Evolutionary conservation across 1,140 invertebrate species (phyloP), one percentile per base, ranked within the genome.

Genomic region (Odontomachus brunneus): DNA sequence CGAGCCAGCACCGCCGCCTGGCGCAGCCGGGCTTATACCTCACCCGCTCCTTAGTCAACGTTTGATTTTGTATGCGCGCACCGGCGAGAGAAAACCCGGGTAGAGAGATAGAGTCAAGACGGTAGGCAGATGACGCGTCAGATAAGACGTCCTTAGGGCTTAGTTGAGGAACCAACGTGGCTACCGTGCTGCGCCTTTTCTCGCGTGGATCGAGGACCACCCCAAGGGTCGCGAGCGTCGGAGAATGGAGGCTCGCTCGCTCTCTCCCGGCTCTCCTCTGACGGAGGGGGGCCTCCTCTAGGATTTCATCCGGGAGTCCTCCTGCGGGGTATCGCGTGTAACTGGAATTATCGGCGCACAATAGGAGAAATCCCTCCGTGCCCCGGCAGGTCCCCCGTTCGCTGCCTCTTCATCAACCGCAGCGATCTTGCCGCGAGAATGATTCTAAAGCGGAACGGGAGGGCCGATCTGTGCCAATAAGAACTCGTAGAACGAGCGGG

Each of bases 301-400:
- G 90, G 88, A 91, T 91, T 91, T 91, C 91, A 91, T 81, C 65
- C 62, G 82, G 67, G 33, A 71, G 76, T 51, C 59, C 60, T 76
- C 75, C 33, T 33, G 2, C 62, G 60, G 71, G 81, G 67, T 90
- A 91, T 90, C 89, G 82, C 88, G 83, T 86, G 90, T 86, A 88
- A 89, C 87, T 87, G 89, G 91, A 92, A 91, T 92, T 90, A 92
- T 92, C 89, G 86, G 76, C 78, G 85, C 84, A 92, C 91, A 92
- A 92, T 92, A 84, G 89, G 71, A 78, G 83, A 72, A 88, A 80
- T 80, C 75, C 75, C 33, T 38, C 69, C 72, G 26, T 76, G 60
- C 63, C 75, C 73, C 29, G 66, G 38, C 38, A 3, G 38, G 38
- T 7, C 38, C 38, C 3, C 9, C 9, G 38, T 7, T 44, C 38